A percentile compares a stretch with the other conserved stretches of the same genome.
phyloP scores from a whole-genome alignment of 92 coral and sea anemone genomes.

The Phenganax subtilis region DNA sequence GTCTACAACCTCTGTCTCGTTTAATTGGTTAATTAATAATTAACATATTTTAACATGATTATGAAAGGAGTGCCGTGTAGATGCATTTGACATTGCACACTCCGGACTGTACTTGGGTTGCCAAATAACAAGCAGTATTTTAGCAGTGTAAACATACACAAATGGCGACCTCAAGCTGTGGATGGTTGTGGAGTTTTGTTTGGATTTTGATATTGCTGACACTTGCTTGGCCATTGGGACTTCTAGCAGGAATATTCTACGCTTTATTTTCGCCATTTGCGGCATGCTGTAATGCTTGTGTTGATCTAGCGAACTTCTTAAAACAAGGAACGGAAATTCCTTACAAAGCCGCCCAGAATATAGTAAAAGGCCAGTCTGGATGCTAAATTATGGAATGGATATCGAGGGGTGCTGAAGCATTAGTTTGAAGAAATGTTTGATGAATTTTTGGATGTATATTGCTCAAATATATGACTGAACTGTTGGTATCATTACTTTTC shows the following conservation, averaged over 20 bases:
- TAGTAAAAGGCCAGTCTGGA: conserved; percentile 81
- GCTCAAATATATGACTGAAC: neutral
- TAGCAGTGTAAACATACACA: too few relatives aligned
- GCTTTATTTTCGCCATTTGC: conserved; percentile 90
- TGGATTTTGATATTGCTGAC: conserved; percentile 69
- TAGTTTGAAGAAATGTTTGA: too few relatives aligned
- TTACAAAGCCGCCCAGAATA: conserved; percentile 76
- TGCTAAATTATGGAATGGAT: conserved; percentile 42
- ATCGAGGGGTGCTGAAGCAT: neutral
- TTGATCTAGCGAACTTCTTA: conserved; percentile 72
- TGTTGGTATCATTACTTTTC: too few relatives aligned
- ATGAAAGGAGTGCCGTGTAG: neutral
- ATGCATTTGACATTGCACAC: too few relatives aligned
- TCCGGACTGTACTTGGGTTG: too few relatives aligned
- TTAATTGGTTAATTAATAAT: neutral
- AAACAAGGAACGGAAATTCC: conserved; percentile 81
- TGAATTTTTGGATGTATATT: neutral
- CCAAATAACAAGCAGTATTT: too few relatives aligned
- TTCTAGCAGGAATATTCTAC: conserved; percentile 82
- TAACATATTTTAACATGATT: neutral
- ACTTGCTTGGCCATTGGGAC: conserved; percentile 90
- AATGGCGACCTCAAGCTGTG: conserved; percentile 56
- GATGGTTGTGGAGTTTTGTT: conserved; percentile 90
- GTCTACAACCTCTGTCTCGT: too few relatives aligned
- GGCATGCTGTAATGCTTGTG: conserved; percentile 83